Base-by-base conservation (phyloP, 1,140 invertebrate species). In the Agrypnia vestita region DNA sequence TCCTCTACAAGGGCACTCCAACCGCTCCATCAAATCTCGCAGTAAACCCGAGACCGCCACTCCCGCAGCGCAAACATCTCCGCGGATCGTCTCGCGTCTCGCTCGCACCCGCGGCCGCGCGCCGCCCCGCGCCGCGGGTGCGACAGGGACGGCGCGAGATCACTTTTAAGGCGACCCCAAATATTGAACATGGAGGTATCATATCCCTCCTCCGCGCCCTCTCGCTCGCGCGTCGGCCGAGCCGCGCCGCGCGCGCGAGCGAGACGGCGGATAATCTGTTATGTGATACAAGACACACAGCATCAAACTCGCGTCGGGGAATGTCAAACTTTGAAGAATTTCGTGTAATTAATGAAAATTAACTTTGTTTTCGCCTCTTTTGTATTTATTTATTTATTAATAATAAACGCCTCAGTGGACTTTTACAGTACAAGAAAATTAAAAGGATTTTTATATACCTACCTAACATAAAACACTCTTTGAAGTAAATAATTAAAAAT, bases 251-350 rank as follows among this genome's bases (percentile, higher is more conserved):
- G 47, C 8, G 67, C 49, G 47, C 9, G 47, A 71, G 11, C 6
- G 67, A 71, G 47, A 71, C 3, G 67, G 1, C 17, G 12, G 15
- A 71, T 71, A 21, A 47, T 71, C 15, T 49, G 67, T 15, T 71
- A 71, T 71, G 67, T 71, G 67, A 71, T 71, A 71, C 67, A 71
- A 71, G 47, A 25, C 67, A 53, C 67, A 71, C 67, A 49, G 67
- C 15, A 19, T 12, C 46, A 13, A 53, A 51, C 21, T 15, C 11
- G 21, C 49, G 12, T 0, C 17, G 25, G 13, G 15, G 47, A n/a
- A 19, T 71, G 3, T 13, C 67, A 71, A 71, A 71, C 19, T 6
- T 21, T 71, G 17, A 11, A 12, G 12, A 25, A n/a, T n/a, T n/a
- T n/a, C n/a, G n/a, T n/a, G n/a, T n/a, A n/a, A n/a, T n/a, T n/a